phyloP scores from a whole-genome alignment of 2,888 invertebrate genomes.

The Drosophila kanekoi region DNA sequence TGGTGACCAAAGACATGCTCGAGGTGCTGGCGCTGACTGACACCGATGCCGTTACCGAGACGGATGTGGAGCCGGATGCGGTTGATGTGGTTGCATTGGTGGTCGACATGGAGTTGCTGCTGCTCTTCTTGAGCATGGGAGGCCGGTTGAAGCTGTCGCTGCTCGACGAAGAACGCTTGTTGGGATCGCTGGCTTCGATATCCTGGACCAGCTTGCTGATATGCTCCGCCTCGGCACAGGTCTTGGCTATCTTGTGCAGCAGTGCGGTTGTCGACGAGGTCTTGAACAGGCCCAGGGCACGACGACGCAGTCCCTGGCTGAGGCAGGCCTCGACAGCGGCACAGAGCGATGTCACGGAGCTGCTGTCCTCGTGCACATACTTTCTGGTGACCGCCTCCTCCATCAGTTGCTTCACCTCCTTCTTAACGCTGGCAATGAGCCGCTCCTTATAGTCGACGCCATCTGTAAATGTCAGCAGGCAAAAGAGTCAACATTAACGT shows the following conservation, averaged over 20 bases:
- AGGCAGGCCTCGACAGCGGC: constrained; percentile 96
- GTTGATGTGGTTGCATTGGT: constrained; percentile 33
- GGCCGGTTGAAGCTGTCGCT: constrained; percentile 88
- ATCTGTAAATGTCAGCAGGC: constrained; percentile 64
- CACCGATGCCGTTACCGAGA: constrained; percentile 26
- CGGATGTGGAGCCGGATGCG: constrained; percentile 30
- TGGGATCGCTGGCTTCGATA: constrained; percentile 89
- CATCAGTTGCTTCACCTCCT: constrained; percentile 98
- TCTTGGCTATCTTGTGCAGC: constrained; percentile 95
- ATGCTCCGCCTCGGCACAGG: constrained; percentile 90
- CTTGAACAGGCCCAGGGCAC: constrained; percentile 95
- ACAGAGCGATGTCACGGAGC: constrained; percentile 95
- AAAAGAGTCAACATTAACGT: constrained; percentile 39
- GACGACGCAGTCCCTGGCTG: constrained; percentile 89
- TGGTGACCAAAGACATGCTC: constrained; percentile 72
- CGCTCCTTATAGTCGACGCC: constrained; percentile 89
- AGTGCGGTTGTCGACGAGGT: constrained; percentile 96
- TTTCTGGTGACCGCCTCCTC: constrained; percentile 97
- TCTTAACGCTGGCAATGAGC: constrained; percentile 92
- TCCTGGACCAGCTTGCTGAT: constrained; percentile 92
- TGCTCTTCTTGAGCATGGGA: constrained; percentile 89
- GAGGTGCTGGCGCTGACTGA: constrained; percentile 83
- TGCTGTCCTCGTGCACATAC: constrained; percentile 96
- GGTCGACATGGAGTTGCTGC: constrained; percentile 86
- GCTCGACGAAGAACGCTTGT: constrained; percentile 88